These are phyloP conservation scores for Ariolimax columbianus DNA, from an alignment of 2,888 invertebrate genomes.

Conservation along the genomic window DNA sequence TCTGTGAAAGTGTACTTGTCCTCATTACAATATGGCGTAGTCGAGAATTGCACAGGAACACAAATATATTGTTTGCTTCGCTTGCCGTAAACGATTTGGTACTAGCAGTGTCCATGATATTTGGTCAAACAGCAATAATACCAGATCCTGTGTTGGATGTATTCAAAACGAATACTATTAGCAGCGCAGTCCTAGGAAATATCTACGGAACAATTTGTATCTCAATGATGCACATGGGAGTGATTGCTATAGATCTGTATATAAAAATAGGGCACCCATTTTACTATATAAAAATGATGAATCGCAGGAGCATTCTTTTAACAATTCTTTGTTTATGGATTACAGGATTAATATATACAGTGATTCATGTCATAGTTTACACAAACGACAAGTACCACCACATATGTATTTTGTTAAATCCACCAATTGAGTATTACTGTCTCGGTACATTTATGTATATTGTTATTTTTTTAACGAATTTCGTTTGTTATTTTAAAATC, in stretches of 20 bases:
- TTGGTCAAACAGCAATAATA: no score
- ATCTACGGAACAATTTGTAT: background rate
- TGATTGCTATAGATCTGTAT: background rate
- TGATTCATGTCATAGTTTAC: background rate
- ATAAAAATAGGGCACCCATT: background rate
- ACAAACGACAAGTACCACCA: background rate
- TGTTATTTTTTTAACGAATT: background rate
- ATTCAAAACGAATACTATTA: no score
- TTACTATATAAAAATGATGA: background rate
- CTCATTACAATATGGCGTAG: no score
- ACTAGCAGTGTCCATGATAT: no score
- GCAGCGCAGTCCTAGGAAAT: background rate
- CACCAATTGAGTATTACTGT: background rate
- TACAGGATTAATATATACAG: background rate
- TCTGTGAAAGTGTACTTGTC: no score
- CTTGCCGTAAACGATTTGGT: no score
- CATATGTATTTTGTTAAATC: background rate
- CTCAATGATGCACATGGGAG: background rate
- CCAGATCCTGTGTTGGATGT: no score
- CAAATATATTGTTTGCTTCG: no score
- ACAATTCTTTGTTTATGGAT: background rate
- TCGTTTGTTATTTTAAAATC: background rate
- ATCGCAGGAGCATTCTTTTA: background rate
- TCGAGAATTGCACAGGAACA: no score
- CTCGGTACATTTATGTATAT: no score